Percentiles rank a stretch among this genome's conserved stretches.
Conservation (phyloP, 2,113 vertebrate species). For the Bos javanicus region DNA sequence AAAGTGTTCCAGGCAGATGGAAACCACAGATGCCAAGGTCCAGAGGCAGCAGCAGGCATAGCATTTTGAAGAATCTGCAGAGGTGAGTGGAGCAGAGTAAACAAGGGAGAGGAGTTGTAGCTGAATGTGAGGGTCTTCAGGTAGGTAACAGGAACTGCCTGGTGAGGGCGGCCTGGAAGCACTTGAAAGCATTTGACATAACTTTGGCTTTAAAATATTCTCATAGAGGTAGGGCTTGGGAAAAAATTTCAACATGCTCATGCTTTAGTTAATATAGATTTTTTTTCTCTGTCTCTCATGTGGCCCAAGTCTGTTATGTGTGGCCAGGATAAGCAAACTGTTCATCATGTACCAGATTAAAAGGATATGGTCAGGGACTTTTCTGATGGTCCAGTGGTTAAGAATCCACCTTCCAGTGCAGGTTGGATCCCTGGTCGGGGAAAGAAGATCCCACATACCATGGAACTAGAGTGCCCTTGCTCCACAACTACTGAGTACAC, state of each 20-base stretch:
- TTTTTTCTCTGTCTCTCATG: not conserved
- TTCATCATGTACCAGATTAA: not conserved
- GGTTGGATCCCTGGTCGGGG: accelerated
- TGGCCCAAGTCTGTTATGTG: not conserved
- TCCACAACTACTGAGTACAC: not conserved
- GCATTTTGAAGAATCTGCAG: not conserved
- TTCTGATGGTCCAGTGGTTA: not conserved
- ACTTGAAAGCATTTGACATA: not conserved
- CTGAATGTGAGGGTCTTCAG: not conserved
- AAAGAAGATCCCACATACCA: not conserved
- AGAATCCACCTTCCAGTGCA: not conserved
- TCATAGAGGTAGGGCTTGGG: not conserved
- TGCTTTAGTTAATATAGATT: not conserved
- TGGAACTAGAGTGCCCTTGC: not conserved
- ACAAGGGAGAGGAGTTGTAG: not conserved
- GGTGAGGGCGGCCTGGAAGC: accelerated
- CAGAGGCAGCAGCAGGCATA: not conserved
- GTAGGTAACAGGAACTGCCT: not conserved
- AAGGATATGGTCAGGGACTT: not conserved
- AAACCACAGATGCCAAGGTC: not conserved
- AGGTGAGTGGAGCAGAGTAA: not conserved
- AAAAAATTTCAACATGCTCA: not conserved
- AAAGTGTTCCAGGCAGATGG: not conserved
- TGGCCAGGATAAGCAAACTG: not conserved
- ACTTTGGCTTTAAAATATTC: not conserved